These are phyloP conservation scores for Diarsia mendica DNA, from an alignment of 2,888 invertebrate species.

Conservation along the genomic window DNA sequence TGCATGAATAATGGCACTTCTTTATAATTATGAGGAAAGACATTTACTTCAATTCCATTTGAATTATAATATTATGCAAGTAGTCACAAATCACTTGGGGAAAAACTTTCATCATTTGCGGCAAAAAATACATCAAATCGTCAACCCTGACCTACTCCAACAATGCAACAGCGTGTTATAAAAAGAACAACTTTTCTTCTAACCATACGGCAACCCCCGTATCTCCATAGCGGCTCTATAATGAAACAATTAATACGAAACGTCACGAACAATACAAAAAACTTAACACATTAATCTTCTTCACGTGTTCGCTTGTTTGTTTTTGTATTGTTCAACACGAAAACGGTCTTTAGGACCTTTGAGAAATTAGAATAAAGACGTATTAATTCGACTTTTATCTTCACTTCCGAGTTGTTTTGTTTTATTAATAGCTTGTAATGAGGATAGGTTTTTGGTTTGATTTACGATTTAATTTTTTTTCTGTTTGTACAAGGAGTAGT, in stretches of 20 bases:
- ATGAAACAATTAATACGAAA: slow-evolving; percentile 86
- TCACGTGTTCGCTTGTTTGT: slow-evolving; percentile 81
- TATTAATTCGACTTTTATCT: slow-evolving; percentile 72
- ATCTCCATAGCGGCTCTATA: slow-evolving; percentile 80
- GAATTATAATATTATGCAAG: background rate
- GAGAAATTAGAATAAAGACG: slow-evolving; percentile 71
- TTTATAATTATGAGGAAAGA: background rate
- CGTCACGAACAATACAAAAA: slow-evolving; percentile 61
- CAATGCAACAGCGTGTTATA: slow-evolving; percentile 63
- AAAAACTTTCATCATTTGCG: background rate
- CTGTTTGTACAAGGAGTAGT: background rate
- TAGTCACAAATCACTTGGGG: background rate
- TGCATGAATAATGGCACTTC: background rate
- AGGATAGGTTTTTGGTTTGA: background rate
- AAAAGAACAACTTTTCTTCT: slow-evolving; percentile 62
- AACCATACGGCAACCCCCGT: slow-evolving; percentile 70
- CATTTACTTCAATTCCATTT: background rate
- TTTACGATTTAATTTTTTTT: background rate
- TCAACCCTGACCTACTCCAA: slow-evolving; percentile 44
- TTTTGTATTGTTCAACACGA: slow-evolving; percentile 79
- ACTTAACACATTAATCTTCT: slow-evolving; percentile 80
- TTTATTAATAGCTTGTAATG: slow-evolving; percentile 40
- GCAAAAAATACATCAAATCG: background rate
- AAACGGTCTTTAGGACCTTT: slow-evolving; percentile 76
- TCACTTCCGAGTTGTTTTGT: slow-evolving; percentile 41